These are phyloP conservation scores for Erpobdella octoculata DNA, from an alignment of 2,888 invertebrate genomes.

Conservation along the genomic window DNA sequence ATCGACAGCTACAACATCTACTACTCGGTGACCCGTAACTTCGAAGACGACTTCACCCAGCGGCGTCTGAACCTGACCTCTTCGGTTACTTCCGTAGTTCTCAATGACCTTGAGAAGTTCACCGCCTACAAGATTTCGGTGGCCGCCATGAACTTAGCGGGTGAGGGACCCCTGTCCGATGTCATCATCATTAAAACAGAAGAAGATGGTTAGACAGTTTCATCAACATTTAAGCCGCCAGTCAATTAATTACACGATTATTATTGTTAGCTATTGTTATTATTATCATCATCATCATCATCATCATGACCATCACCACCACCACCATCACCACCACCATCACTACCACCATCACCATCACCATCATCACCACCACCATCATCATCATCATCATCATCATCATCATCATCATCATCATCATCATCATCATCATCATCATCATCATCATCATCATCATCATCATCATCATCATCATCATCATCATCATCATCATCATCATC, in stretches of 20 bases:
- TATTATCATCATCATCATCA: too few relatives aligned
- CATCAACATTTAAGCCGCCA: conserved; percentile 53
- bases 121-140: conserved; percentile 92
- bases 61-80: conserved; percentile 54
- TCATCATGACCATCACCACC: too few relatives aligned
- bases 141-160: conserved; percentile 73
- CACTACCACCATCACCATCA: background rate
- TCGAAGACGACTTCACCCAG: conserved; percentile 55
- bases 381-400: conserved; percentile 34
- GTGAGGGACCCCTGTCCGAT: conserved; percentile 84
- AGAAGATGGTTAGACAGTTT: conserved; percentile 61
- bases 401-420: conserved; percentile 36
- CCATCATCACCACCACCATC: background rate
- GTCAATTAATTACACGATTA: too few relatives aligned
- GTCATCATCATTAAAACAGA: conserved; percentile 95
- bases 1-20: conserved; percentile 46
- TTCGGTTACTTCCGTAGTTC: conserved; percentile 57
- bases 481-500: conserved; percentile 36
- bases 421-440: conserved; percentile 36
- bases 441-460: conserved; percentile 35
- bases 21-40: conserved; percentile 52
- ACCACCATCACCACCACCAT: too few relatives aligned
- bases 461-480: conserved; percentile 35
- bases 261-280: too few relatives aligned
- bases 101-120: conserved; percentile 86